phyloP scores from a whole-genome alignment of 2,888 invertebrate genomes.

The Tetragonisca angustula region DNA sequence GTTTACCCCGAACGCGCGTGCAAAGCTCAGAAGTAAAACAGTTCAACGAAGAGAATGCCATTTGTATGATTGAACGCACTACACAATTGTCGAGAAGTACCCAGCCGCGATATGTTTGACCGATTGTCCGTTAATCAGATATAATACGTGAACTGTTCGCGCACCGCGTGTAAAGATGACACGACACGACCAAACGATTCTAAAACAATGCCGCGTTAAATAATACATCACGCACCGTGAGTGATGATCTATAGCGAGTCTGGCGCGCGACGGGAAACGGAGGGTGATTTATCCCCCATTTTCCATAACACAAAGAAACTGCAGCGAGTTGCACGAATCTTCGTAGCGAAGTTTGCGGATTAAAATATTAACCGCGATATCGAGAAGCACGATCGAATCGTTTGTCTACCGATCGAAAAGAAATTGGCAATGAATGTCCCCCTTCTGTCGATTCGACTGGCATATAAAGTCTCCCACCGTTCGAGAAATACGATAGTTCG shows the following conservation, averaged over 20 bases:
- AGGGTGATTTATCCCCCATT: neutral
- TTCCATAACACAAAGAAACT: neutral
- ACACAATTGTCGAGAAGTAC: neutral
- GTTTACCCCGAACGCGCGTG: constrained; percentile 30
- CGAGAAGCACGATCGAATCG: constrained; percentile 25
- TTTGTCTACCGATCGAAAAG: constrained; percentile 44
- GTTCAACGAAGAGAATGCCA: constrained; percentile 14
- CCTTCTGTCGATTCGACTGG: constrained; percentile 46
- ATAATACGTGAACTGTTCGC: neutral
- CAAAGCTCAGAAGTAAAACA: constrained; percentile 1
- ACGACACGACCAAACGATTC: neutral
- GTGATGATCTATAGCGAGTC: neutral
- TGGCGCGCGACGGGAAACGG: neutral
- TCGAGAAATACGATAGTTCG: constrained; percentile 35
- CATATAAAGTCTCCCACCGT: constrained; percentile 36
- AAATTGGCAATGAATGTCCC: constrained; percentile 56
- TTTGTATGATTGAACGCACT: constrained; percentile 36
- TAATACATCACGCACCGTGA: neutral
- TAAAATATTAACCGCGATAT: constrained; percentile 6
- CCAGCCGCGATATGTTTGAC: neutral
- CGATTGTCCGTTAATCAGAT: constrained; percentile 9
- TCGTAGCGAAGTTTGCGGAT: constrained; percentile 1
- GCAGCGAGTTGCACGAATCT: neutral
- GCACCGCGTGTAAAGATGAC: neutral
- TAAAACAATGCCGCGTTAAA: neutral